Base-by-base conservation (phyloP, 2,113 vertebrate genomes). In the Microcebus griseorufus region DNA sequence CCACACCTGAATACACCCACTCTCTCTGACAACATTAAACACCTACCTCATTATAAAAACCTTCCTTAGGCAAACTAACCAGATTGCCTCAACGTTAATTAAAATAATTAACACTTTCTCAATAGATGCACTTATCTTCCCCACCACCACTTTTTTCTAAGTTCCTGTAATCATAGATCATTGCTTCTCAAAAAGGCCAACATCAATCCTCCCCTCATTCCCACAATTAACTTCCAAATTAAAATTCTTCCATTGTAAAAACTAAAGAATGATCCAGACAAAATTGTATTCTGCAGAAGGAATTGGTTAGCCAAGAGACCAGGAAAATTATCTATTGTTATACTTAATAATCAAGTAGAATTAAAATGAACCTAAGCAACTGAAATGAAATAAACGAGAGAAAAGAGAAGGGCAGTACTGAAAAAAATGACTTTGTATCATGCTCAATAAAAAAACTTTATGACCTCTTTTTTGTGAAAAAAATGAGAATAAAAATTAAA, bases 41-140 rank as follows among this genome's bases (percentile, higher is more conserved):
- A 80, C 13, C 37, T 58, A 70, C 64, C 83, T 96, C 85, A 93
- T 91, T 55, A 90, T 18, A 79, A 97, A 97, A 94, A 37, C 27
- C 3, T 96, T 37, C 75, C 67, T 91, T 73, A 93, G 97, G 73
- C 92, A 98, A 97, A 95, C 73, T 89, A 89, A 39, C n/a, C 42
- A 20, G 69, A 70, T 79, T 92, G 72, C 72, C 48, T 94, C 93
- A 89, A 39, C 27, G 14, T 87, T 86, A 95, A 95, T 96, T 86
- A 95, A 79, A n/a, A 93, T 87, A 95, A 95, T 97, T 93, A 96
- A 91, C 86, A 75, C 39, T 88, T 96, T 95, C 93, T 96, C 96
- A 92, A 79, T 67, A 88, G 22, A 60, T 25, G 16, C 17, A 17
- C 20, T 84, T 95, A 75, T 70, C 72, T 69, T 53, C 53, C 76